Percentiles rank a stretch among this genome's conserved stretches.
These are phyloP conservation scores for Sparidentex hasta DNA, from an alignment of 2,797 vertebrate genomes.

Conservation along the genomic window DNA sequence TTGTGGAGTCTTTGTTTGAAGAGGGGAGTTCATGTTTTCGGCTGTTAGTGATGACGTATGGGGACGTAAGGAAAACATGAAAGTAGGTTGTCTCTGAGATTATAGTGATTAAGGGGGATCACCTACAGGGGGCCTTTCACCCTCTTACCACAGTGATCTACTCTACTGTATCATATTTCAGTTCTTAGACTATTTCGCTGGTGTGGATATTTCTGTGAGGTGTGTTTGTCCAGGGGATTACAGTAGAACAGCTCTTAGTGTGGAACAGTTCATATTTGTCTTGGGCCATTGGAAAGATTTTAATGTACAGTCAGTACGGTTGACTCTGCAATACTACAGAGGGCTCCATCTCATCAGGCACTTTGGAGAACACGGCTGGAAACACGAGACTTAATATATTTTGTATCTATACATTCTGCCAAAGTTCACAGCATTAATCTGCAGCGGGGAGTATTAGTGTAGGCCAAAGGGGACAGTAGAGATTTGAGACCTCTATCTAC, in stretches of 20 bases:
- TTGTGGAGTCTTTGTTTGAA: conserved; percentile 77
- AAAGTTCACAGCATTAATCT: conserved; percentile 67
- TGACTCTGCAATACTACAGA: conserved; percentile 39
- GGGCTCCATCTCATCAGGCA: conserved; percentile 52
- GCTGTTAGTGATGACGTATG: conserved; percentile 28
- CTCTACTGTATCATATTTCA: conserved; percentile 73
- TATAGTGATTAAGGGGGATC: conserved; percentile 27
- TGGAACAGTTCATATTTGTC: conserved; percentile 51
- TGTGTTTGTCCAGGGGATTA: conserved; percentile 45
- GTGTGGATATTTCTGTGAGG: conserved; percentile 61
- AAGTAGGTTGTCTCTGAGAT: conserved; percentile 20
- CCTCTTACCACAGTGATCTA: conserved; percentile 41
- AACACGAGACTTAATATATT: conserved; percentile 63
- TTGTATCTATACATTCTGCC: conserved; percentile 69
- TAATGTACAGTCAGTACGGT: conserved; percentile 10
- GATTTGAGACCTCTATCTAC: conserved; percentile 11
- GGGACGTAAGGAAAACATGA: conserved; percentile 14
- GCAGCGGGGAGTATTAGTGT: conserved; percentile 21
- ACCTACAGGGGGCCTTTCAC: conserved; percentile 26
- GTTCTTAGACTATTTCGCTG: conserved; percentile 62
- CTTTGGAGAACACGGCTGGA: conserved; percentile 61
- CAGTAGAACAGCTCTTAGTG: conserved; percentile 48
- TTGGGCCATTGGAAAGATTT: conserved; percentile 48
- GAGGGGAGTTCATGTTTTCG: conserved; percentile 53
- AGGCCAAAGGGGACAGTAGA: conserved; percentile 53